Evolutionary conservation across 2,113 vertebrate genomes (phyloP), one percentile per base, ranked within the genome.

Genomic region (Xiphorhynchus elegans): DNA sequence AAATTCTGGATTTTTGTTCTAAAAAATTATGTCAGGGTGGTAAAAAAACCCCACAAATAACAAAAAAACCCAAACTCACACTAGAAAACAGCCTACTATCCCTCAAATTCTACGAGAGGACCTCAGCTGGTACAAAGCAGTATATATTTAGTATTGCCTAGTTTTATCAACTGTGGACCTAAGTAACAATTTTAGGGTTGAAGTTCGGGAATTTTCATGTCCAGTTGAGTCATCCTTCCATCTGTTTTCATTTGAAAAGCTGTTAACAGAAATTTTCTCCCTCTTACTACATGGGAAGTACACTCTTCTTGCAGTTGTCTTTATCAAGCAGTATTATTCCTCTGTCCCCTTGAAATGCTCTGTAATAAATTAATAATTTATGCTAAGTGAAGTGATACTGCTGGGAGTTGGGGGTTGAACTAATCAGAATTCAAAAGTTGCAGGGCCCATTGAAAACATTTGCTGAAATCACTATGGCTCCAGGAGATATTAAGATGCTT

Each of bases 341-440:
- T 95, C 88, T 84, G 76, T 89, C 89, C 82, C 84, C 89, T 96
- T 96, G 78, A 97, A 97, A 90, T 58, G 77, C 47, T 93, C 94
- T 75, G 60, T 91, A 93, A 97, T 97, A 96, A 96, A 97, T 98
- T 96, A 98, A 98, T 97, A 97, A 98, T 97, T 98, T 96, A 97
- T 97, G 92, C 70, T 83, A 92, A 91, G 88, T 93, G 85, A 96
- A 95, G 82, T 40, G 79, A 95, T 92, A 80, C 78, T 95, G 17
- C 29, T 55, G 95, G 67, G 89, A 90, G 13, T 9, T 79, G 62
- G 62, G 78, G 91, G 62, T 50, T 79, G 74, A 87, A 62, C 85
- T 93, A 90, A 90, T 88, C 78, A 95, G 93, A 97, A 91, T 91
- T 85, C 75, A 70, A 40, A 87, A 93, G 66, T 87, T 91, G 55